Evolutionary conservation across 2,113 vertebrate species (phyloP), one percentile per base, ranked within the genome.

Genomic region (Xenus cinereus): DNA sequence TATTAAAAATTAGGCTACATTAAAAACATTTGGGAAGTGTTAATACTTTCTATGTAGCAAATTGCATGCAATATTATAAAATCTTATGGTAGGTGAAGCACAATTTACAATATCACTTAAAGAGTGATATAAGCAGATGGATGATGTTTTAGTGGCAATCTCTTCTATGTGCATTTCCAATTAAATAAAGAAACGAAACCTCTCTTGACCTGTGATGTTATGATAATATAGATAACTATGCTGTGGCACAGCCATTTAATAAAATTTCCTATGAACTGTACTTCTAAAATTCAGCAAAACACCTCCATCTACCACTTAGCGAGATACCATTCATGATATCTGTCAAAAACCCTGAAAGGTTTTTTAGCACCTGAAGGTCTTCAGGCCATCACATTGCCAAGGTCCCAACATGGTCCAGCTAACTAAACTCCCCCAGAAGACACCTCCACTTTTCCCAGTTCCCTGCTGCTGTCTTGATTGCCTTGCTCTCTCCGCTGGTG

Each of bases 121-220:
- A 95, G 63, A 86, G 50, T 35, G 87, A 89, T 94, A 86, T 6
- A 93, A 95, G n/a, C 46, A 85, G 71, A 75, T 59, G 62, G 66
- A 59, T 72, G 45, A 89, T 86, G 53, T 33, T 96, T 93, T 71
- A 86, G 72, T 26, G 17, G 79, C 63, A 86, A 60, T 69, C 76
- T 80, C 37, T 80, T 88, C 67, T 76, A 16, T 73, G 35, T 56
- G 22, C 20, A 5, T 56, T 93, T 90, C 56, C 86, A 90, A 71
- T 74, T 74, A 84, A 84, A 91, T 43, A 75, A 73, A 66, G 81
- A 87, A 85, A 72, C 33, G 4, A 92, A 85, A 88, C 6, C 14
- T 68, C 67, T 76, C 51, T 62, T 88, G 56, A 72, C 33, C 74
- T 87, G 35, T 62, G 60, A 67, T 43, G 22, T 63, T 85, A n/a